Evolutionary conservation across 1,140 invertebrate genomes (phyloP).

Genomic region (Megathymus violae): DNA sequence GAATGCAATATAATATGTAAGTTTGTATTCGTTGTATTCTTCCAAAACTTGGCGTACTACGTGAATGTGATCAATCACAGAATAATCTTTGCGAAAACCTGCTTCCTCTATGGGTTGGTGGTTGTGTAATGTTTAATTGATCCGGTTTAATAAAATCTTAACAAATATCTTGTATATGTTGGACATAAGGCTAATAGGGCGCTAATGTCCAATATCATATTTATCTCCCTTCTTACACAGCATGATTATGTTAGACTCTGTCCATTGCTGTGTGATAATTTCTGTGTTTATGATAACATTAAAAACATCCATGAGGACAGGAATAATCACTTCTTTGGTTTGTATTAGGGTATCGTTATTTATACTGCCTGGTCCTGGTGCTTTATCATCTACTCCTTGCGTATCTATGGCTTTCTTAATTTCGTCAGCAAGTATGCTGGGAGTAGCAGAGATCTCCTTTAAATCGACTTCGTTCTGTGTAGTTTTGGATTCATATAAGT

Average conservation of each 20-base stretch:
- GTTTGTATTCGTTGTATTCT: conserved; percentile 8
- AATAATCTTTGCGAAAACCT: neutral
- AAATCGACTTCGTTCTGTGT: conserved; percentile 24
- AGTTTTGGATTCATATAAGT: conserved; percentile 32
- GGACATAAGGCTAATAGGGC: conserved; percentile 6
- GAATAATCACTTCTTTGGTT: neutral
- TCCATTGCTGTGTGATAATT: conserved; percentile 3
- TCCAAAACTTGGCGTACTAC: conserved; percentile 11
- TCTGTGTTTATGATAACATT: neutral
- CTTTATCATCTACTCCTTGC: neutral
- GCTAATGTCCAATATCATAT: conserved; percentile 7
- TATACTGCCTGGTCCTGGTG: neutral
- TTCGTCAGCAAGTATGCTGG: conserved; percentile 35
- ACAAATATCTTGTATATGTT: conserved; percentile 6
- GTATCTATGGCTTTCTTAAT: conserved; percentile 13
- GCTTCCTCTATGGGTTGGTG: conserved; percentile 9
- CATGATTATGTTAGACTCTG: neutral
- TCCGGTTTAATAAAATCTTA: neutral
- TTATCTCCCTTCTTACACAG: conserved; percentile 3
- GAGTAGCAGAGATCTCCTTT: conserved; percentile 4
- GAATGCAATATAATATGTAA: too few relatives aligned
- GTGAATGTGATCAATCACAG: conserved; percentile 10
- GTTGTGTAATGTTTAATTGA: neutral
- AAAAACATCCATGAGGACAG: neutral
- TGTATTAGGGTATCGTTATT: neutral